phyloP scores from a whole-genome alignment of 2,113 vertebrate genomes.

The Cygnus buccinator region DNA sequence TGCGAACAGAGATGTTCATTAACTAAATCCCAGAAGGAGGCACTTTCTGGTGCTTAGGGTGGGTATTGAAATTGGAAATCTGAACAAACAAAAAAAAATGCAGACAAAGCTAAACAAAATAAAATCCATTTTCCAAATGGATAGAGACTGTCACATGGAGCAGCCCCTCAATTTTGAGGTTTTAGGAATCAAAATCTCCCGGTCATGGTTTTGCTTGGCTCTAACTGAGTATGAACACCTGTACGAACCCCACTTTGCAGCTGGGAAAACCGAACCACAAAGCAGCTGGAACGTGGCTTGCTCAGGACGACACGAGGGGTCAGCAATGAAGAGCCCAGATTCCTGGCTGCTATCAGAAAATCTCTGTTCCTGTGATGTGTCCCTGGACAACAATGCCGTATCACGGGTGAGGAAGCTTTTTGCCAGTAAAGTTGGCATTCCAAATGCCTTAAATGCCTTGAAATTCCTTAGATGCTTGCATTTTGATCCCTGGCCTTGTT shows the following conservation, averaged over 20 bases:
- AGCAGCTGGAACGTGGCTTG: background rate
- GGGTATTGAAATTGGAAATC: background rate
- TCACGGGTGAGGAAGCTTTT: background rate
- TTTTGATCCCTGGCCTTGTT: background rate
- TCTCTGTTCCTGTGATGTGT: background rate
- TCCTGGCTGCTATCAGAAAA: background rate
- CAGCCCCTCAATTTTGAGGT: background rate
- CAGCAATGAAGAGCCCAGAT: background rate
- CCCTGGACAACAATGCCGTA: rapidly evolving
- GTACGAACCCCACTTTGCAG: background rate
- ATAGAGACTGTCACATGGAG: background rate
- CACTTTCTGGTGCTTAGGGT: background rate
- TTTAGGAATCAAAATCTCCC: background rate
- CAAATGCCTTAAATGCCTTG: background rate
- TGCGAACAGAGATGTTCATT: background rate
- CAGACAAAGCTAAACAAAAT: background rate
- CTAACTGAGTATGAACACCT: background rate
- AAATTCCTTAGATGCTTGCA: background rate
- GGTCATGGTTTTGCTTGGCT: background rate
- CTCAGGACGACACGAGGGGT: background rate
- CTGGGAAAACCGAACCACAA: background rate
- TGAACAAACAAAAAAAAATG: background rate
- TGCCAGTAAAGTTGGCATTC: background rate
- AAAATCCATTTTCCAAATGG: background rate
- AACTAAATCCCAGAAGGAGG: background rate